Evolutionary conservation across 1,140 invertebrate genomes (phyloP).

Genomic region (Platyscapa corneri): DNA sequence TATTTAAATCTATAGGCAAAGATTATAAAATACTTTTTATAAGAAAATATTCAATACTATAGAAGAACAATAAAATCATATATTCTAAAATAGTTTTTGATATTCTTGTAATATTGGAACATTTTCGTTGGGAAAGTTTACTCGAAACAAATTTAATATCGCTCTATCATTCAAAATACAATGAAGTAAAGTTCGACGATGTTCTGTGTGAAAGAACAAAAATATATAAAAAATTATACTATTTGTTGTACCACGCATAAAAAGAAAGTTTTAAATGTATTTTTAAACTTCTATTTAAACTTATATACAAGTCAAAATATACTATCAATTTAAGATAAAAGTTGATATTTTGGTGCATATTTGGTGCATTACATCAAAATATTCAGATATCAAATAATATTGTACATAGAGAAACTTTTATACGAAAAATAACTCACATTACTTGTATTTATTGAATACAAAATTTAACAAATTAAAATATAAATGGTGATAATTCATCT

Average conservation of each 20-base stretch:
- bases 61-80: background rate
- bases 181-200: background rate
- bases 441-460: no score
- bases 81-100: background rate
- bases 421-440: no score
- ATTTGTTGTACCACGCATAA: background rate
- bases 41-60: background rate
- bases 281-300: background rate
- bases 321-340: background rate
- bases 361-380: no score
- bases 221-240: background rate
- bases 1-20: background rate
- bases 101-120: background rate
- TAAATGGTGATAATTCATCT: no score
- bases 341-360: background rate
- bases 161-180: background rate
- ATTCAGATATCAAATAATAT: no score
- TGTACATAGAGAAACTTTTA: no score
- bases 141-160: background rate
- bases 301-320: background rate
- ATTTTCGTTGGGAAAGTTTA: background rate
- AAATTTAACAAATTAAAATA: no score
- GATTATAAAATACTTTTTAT: background rate
- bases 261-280: background rate
- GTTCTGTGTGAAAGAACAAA: background rate